Conservation (phyloP, 2,113 vertebrate species). For the Hippoglossus stenolepis region DNA sequence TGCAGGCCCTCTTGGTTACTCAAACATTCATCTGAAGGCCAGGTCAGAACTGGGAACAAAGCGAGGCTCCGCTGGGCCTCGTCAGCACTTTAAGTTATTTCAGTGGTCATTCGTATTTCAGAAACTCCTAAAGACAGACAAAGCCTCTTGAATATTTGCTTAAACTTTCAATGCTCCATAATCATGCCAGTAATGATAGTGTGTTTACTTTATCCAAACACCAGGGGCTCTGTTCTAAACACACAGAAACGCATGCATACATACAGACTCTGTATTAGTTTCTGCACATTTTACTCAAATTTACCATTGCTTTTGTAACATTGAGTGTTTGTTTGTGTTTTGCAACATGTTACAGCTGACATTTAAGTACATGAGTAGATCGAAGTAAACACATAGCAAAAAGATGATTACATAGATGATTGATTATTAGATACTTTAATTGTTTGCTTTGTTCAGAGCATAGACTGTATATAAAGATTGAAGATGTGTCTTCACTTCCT, state of each 20-base stretch:
- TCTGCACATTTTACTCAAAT: too few relatives aligned
- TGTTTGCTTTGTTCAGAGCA: too few relatives aligned
- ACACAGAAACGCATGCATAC: conserved; percentile 51
- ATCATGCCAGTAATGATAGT: conserved; percentile 79
- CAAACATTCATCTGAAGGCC: conserved; percentile 57
- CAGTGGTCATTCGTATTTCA: conserved; percentile 67
- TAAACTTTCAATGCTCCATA: conserved; percentile 79
- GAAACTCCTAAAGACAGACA: conserved; percentile 77
- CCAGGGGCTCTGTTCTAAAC: conserved; percentile 63
- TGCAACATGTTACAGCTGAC: too few relatives aligned
- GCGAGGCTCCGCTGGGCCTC: conserved; percentile 40
- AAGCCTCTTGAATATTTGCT: conserved; percentile 78
- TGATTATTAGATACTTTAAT: too few relatives aligned
- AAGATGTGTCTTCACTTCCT: too few relatives aligned
- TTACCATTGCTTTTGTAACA: too few relatives aligned
- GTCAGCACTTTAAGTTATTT: conserved; percentile 64
- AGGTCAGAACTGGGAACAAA: conserved; percentile 65
- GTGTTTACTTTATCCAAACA: conserved; percentile 76
- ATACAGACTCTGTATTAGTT: neutral
- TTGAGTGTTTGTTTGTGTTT: too few relatives aligned
- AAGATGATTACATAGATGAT: too few relatives aligned
- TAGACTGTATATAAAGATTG: too few relatives aligned
- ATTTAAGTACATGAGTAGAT: too few relatives aligned
- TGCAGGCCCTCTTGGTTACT: conserved; percentile 58
- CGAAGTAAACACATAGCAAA: too few relatives aligned